phyloP scores from a whole-genome alignment of 2,113 vertebrate species.

The Heterochromis multidens region DNA sequence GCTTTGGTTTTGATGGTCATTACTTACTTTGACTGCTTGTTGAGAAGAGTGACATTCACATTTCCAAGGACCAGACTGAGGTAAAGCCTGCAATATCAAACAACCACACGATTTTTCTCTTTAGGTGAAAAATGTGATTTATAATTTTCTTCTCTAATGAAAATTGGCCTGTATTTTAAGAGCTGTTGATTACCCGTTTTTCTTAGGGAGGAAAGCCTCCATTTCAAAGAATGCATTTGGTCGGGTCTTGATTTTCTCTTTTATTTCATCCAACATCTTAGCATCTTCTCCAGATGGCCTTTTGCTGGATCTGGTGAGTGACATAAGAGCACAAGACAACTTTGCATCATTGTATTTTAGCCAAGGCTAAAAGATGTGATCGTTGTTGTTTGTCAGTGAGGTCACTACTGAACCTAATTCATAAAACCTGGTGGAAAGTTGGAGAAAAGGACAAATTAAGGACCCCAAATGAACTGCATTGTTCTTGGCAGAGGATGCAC shows the following conservation, averaged over 20 bases:
- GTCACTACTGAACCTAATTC: neutral
- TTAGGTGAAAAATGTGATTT: neutral
- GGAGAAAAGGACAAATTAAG: neutral
- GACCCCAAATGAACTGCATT: neutral
- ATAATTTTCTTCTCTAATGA: neutral
- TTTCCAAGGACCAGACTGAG: conserved; percentile 93
- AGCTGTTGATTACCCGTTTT: conserved; percentile 81
- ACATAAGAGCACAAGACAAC: neutral
- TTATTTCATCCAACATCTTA: conserved; percentile 70
- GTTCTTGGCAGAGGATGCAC: neutral
- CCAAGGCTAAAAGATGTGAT: too few species aligned
- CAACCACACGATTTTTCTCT: neutral
- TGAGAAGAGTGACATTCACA: conserved; percentile 91
- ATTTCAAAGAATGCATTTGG: conserved; percentile 88
- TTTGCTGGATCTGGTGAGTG: conserved; percentile 74
- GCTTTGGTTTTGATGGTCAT: neutral
- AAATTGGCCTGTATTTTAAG: neutral
- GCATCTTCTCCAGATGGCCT: conserved; percentile 54
- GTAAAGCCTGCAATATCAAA: conserved; percentile 81
- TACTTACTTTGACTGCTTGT: conserved; percentile 91
- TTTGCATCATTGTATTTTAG: neutral
- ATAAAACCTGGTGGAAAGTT: neutral
- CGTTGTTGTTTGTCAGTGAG: neutral
- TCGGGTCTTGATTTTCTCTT: conserved; percentile 81
- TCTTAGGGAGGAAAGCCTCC: conserved; percentile 93